Base-by-base conservation (phyloP, 2,888 invertebrate species). In the Sepiola atlantica region DNA sequence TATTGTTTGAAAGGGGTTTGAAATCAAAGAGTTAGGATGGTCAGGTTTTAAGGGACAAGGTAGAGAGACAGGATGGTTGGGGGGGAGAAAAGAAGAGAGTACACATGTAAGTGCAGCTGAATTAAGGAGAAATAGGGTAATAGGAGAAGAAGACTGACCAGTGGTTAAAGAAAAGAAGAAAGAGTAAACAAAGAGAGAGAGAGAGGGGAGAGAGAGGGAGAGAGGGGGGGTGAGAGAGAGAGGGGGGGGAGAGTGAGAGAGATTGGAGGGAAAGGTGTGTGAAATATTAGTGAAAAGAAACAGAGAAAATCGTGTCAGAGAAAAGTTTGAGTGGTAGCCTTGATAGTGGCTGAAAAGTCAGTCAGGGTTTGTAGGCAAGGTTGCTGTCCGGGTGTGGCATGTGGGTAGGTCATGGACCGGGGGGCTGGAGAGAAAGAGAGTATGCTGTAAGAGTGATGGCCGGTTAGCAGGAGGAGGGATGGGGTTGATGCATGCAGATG, bases 341-440 rank as follows among this genome's bases (percentile, higher is more conserved):
- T 45, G 77, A 77, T 77, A 32, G 77, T 77, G 77, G 77, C 77
- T 77, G 77, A 14, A 77, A 77, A 77, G 77, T 77, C 77, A 77
- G 77, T 77, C 77, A 77, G n/a, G 77, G 77, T 77, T 77, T 77
- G 77, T 77, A 77, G 77, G 77, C 77, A 77, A 77, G 77, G n/a
- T 77, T 77, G n/a, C n/a, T 77, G 77, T 77, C 32, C 16, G 77
- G 77, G 77, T 77, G 77, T 16, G n/a, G 77, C 32, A 77, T 77
- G 77, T 77, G 77, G 77, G 77, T 77, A 77, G 77, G 77, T 77
- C n/a, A 77, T 77, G 16, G 14, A n/a, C 4, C 45, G 45, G 45
- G 45, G 45, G 45, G 45, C 45, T 2, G 8, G 45, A 45, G 45
- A 45, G 8, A 45, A 45, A 45, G 8, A 45, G 45, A 45, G 45